Conservation (phyloP, 2,888 invertebrate genomes). For the Thera obeliscata region DNA sequence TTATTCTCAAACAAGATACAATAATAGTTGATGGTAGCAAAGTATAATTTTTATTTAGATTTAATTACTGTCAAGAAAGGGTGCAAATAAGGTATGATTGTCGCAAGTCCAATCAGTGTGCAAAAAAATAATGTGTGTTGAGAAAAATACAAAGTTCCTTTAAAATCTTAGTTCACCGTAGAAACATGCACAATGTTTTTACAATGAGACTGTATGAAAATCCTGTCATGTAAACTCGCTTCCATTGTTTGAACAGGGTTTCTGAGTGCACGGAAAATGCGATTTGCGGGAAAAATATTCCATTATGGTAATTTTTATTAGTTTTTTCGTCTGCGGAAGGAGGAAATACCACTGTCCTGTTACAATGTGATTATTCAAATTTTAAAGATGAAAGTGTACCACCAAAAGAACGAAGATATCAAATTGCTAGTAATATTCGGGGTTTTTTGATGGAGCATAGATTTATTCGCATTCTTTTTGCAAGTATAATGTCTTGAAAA, state of each 20-base stretch:
- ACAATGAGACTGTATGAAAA: conserved; percentile 34
- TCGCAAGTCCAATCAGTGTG: too few relatives aligned
- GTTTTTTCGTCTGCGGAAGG: conserved; percentile 23
- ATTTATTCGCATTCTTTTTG: not conserved
- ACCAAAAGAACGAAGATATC: not conserved
- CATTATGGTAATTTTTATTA: conserved; percentile 35
- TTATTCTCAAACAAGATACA: too few relatives aligned
- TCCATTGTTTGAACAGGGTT: conserved; percentile 18
- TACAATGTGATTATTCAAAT: conserved; percentile 24
- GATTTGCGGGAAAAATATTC: conserved; percentile 26
- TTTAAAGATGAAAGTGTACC: conserved; percentile 5
- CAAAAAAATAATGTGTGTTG: too few relatives aligned
- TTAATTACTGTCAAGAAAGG: too few relatives aligned
- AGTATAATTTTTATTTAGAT: too few relatives aligned
- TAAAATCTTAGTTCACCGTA: conserved; percentile 3
- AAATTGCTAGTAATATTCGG: not conserved
- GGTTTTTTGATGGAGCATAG: too few relatives aligned
- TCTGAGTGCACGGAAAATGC: conserved; percentile 27
- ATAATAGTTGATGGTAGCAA: too few relatives aligned
- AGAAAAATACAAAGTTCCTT: not conserved
- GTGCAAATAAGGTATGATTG: too few relatives aligned
- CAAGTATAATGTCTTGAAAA: not conserved
- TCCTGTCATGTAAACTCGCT: conserved; percentile 34
- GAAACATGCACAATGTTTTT: conserved; percentile 35
- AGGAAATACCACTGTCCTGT: conserved; percentile 27